Base-by-base conservation (phyloP, 1,140 invertebrate species). In the Pseudomyrmex concolor region DNA sequence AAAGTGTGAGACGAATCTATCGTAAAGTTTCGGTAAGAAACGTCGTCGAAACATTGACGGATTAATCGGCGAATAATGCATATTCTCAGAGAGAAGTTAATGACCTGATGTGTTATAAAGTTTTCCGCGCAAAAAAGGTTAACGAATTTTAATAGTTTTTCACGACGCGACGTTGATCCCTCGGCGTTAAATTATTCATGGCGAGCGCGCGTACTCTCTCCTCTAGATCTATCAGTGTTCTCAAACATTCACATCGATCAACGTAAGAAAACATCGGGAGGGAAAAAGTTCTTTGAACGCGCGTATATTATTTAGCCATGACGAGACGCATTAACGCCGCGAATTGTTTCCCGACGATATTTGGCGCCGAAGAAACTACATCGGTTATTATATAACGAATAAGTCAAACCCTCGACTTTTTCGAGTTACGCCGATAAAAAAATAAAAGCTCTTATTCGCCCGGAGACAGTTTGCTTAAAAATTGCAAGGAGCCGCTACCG, bases 401-500 rank as follows among this genome's bases (percentile, higher is more conserved):
- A 15, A 34, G 4, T 3, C 7, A 2, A 59, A 34, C 15, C 45
- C 15, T 1, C 1, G 34, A 59, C 9, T 67, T 59, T 2, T 70
- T 71, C 51, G n/a, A 50, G 17, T 22, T 7, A 2, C 12, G 34
- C 0, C 19, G 43, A 70, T 70, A 48, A 71, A 50, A 64, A 17
- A 45, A 60, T 60, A 2, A 60, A 71, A 19, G 48, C 34, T 64
- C 2, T 74, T 22, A 10, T 2, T 66, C n/a, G 34, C 8, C 45
- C 57, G 48, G 48, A 54, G 13, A 73, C 72, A 19, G 51, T 8
- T 5, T 59, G 54, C 54, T 15, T 78, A 78, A 80, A 71, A 80
- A 70, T 80, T 80, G 43, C 54, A 80, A 59, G 10, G 2, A n/a
- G 7, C 9, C 45, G 54, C 22, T 50, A 22, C n/a, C 22, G 51